A percentile compares a stretch with the other conserved stretches of the same genome.
These are phyloP conservation scores for Melieria omissa DNA, from an alignment of 2,888 invertebrate genomes.

Conservation along the genomic window DNA sequence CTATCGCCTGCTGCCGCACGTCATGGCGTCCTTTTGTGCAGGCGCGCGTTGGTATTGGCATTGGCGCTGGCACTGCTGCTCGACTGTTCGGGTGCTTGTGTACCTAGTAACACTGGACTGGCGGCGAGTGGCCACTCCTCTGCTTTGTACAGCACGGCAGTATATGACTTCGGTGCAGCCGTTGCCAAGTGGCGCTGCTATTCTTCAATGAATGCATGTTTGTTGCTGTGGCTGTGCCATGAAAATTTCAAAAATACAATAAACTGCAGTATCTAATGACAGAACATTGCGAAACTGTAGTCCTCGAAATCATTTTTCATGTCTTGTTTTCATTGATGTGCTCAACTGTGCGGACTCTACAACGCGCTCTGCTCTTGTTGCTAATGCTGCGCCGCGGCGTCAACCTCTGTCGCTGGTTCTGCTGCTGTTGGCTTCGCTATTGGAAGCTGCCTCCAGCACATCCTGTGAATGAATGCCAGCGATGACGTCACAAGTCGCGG, in stretches of 20 bases:
- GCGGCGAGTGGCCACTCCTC: background rate
- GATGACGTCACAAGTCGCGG: constrained; percentile 56
- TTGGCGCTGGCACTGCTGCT: constrained; percentile 26
- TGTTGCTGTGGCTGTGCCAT: constrained; percentile 3
- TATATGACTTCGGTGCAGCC: background rate
- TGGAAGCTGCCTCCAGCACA: too few relatives aligned
- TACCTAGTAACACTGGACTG: constrained; percentile 1
- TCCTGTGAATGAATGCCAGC: constrained; percentile 64
- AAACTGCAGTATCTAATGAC: background rate
- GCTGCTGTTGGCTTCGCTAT: constrained; percentile 5
- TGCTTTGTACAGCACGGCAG: too few relatives aligned
- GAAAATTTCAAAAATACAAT: background rate
- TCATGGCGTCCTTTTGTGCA: background rate
- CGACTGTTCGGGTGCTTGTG: constrained; percentile 16
- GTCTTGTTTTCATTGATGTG: constrained; percentile 12
- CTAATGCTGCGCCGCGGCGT: background rate
- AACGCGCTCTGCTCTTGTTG: constrained; percentile 1
- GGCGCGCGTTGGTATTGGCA: background rate
- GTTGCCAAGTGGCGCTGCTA: background rate
- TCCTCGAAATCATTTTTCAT: constrained; percentile 42
- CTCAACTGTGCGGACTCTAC: too few relatives aligned
- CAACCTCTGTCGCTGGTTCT: constrained; percentile 3
- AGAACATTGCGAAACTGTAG: constrained; percentile 9
- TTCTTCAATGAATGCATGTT: constrained; percentile 26
- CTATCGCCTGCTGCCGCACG: background rate